Percentiles rank a stretch among this genome's conserved stretches.
phyloP scores from a whole-genome alignment of 2,888 invertebrate species.

The Deilephila elpenor region DNA sequence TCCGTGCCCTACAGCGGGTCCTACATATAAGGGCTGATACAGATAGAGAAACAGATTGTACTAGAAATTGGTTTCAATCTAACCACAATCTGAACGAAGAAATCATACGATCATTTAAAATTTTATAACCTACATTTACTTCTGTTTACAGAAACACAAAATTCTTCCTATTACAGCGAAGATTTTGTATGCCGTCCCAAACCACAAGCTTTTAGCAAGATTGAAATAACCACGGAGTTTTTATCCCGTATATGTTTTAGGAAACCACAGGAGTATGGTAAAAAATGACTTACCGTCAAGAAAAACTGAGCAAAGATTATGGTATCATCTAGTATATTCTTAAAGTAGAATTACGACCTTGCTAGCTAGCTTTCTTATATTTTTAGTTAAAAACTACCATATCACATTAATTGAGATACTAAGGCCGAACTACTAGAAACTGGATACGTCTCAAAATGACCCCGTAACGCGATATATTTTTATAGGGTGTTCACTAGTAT shows the following conservation, averaged over 20 bases:
- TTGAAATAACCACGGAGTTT: conserved; percentile 18
- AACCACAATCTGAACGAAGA: no score
- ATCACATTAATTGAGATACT: no score
- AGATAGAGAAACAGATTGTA: no score
- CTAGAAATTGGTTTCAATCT: no score
- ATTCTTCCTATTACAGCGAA: background rate
- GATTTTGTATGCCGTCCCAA: background rate
- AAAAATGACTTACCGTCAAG: background rate
- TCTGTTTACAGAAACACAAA: background rate
- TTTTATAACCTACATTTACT: background rate
- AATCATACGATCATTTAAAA: background rate
- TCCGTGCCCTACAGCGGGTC: no score
- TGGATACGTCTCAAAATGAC: no score
- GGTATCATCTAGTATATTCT: background rate
- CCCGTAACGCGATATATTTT: no score
- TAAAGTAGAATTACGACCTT: background rate
- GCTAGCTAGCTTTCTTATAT: no score
- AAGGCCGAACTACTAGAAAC: no score
- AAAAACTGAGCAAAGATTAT: background rate
- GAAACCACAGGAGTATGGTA: background rate
- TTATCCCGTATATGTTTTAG: background rate
- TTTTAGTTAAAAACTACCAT: no score
- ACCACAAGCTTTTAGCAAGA: conserved; percentile 16
- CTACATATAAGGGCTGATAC: no score
- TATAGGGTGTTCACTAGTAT: no score